phyloP scores from a whole-genome alignment of 2,888 invertebrate species.

The Tenthredo mesomela region DNA sequence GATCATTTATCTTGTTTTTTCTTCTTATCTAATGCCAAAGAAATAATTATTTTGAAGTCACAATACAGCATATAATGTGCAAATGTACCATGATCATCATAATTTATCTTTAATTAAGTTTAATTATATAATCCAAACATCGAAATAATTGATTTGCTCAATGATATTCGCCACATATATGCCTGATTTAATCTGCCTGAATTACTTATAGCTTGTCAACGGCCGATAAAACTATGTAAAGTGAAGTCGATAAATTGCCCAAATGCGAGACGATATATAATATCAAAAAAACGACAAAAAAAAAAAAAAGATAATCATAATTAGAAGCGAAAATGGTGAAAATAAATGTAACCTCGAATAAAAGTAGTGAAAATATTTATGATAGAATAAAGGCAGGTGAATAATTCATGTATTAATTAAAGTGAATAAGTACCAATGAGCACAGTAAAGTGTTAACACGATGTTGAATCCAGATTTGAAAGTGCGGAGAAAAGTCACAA shows the following conservation, averaged over 20 bases:
- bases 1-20: background rate
- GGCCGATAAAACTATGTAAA: too few species aligned
- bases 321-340: background rate
- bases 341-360: background rate
- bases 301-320: background rate
- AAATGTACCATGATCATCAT: background rate
- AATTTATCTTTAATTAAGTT: background rate
- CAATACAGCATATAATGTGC: background rate
- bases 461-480: background rate
- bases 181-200: background rate
- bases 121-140: background rate
- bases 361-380: background rate
- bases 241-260: too few species aligned
- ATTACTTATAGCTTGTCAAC: background rate
- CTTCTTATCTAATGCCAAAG: background rate
- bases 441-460: background rate
- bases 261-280: too few species aligned
- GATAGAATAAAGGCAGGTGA: background rate
- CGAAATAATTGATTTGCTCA: background rate
- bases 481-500: background rate
- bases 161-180: background rate
- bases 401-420: constrained; percentile 28
- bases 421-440: background rate
- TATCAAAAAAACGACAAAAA: too few species aligned
- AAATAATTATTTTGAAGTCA: background rate